These are phyloP conservation scores for Yponomeuta malinellus DNA, from an alignment of 2,888 invertebrate species.

Conservation along the genomic window DNA sequence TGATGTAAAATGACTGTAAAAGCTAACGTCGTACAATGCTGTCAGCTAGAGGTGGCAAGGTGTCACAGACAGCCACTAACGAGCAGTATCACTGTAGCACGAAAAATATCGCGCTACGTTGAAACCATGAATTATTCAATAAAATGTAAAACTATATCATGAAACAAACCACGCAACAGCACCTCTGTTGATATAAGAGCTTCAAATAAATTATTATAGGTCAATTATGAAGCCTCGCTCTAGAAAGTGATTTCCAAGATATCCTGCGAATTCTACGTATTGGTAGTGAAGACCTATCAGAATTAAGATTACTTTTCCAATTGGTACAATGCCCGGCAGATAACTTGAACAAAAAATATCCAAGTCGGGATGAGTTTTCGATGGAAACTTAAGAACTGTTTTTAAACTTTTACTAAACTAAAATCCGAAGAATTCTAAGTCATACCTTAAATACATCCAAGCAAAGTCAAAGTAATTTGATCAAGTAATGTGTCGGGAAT, in stretches of 20 bases:
- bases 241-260: background rate
- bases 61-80: constrained; percentile 30
- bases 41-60: background rate
- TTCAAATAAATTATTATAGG: background rate
- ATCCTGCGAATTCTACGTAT: background rate
- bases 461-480: too few relatives aligned
- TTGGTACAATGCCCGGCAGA: too few relatives aligned
- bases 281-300: background rate
- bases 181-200: background rate
- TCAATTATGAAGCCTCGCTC: background rate
- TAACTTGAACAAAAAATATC: too few relatives aligned
- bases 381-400: too few relatives aligned
- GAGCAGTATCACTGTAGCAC: constrained; percentile 48
- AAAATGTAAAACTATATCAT: constrained; percentile 52
- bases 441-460: background rate
- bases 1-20: background rate
- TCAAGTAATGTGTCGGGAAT: too few relatives aligned
- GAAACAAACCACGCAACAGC: constrained; percentile 34
- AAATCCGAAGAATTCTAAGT: too few relatives aligned
- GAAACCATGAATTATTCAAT: constrained; percentile 64
- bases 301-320: background rate
- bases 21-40: background rate
- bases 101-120: constrained; percentile 42
- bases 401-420: too few relatives aligned
- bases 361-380: too few relatives aligned